phyloP scores from a whole-genome alignment of 2,888 invertebrate species.

The Drosophila neonasuta region DNA sequence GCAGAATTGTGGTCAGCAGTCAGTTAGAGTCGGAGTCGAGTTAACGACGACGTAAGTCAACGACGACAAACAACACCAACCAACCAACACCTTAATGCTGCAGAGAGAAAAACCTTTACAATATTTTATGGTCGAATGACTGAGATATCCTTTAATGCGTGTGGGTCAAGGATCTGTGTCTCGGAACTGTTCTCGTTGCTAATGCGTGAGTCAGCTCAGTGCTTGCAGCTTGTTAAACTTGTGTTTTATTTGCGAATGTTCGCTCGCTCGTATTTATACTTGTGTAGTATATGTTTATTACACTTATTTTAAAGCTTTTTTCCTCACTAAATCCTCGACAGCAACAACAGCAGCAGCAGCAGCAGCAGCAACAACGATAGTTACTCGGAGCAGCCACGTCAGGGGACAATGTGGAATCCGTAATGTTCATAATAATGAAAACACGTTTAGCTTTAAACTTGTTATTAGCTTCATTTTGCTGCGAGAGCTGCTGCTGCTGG shows the following conservation, averaged over 20 bases:
- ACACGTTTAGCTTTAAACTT: constrained; percentile 76
- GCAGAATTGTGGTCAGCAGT: constrained; percentile 32
- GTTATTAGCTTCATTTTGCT: constrained; percentile 72
- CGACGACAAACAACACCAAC: constrained; percentile 37
- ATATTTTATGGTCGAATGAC: constrained; percentile 55
- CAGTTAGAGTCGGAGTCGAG: constrained; percentile 12
- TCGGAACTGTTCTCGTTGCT: constrained; percentile 20
- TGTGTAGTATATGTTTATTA: constrained; percentile 44
- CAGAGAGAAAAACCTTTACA: constrained; percentile 24
- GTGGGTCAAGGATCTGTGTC: constrained; percentile 38
- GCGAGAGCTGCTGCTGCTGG: constrained; percentile 15
- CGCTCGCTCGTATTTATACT: constrained; percentile 10
- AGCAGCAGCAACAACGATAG: constrained; percentile 15
- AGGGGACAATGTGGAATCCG: constrained; percentile 47
- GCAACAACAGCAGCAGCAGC: background rate
- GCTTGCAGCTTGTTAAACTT: constrained; percentile 34
- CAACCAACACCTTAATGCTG: constrained; percentile 49
- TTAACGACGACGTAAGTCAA: constrained; percentile 37
- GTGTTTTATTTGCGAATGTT: constrained; percentile 41
- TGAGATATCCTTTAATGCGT: constrained; percentile 31
- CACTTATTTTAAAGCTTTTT: constrained; percentile 38
- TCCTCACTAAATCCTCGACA: constrained; percentile 38
- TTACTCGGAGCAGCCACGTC: constrained; percentile 6
- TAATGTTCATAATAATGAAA: constrained; percentile 74
- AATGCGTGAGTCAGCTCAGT: constrained; percentile 44